Evolutionary conservation across 2,797 vertebrate species (phyloP).

Genomic region (Oreochromis grahami): DNA sequence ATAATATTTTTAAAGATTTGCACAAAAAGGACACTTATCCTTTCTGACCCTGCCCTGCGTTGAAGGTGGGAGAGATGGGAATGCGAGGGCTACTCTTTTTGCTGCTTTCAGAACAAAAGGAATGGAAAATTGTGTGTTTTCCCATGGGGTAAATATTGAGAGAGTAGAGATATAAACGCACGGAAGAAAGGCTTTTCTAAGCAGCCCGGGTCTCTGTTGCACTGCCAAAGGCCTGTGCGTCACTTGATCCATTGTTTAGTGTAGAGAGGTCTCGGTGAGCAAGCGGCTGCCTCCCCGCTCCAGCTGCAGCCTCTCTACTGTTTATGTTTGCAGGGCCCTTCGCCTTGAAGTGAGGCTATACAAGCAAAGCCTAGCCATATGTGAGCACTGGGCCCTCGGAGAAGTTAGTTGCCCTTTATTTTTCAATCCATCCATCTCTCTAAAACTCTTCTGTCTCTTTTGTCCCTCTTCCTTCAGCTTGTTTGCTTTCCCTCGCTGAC

Average conservation of each 20-base stretch:
- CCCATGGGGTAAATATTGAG: conserved; percentile 77
- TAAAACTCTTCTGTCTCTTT: neutral
- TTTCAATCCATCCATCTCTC: neutral
- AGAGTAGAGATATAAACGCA: conserved; percentile 63
- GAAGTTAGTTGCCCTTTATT: conserved; percentile 32
- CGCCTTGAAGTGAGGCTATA: conserved; percentile 75
- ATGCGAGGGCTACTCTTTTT: conserved; percentile 18
- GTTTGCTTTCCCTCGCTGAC: conserved; percentile 22
- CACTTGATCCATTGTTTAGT: conserved; percentile 79
- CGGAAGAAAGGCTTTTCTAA: conserved; percentile 55
- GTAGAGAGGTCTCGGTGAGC: conserved; percentile 69
- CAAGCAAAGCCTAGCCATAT: conserved; percentile 74
- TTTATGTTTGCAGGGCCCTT: conserved; percentile 77
- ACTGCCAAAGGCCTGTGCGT: conserved; percentile 71
- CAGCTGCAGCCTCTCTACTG: conserved; percentile 73
- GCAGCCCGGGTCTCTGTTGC: conserved; percentile 65
- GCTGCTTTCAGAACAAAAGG: conserved; percentile 43
- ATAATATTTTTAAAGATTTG: neutral
- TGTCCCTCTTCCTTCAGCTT: neutral
- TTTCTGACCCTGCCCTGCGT: neutral
- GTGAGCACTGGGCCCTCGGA: conserved; percentile 48
- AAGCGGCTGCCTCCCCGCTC: conserved; percentile 60
- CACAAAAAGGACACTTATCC: conserved; percentile 25
- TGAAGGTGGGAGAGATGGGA: neutral
- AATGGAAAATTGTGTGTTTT: conserved; percentile 65